Evolutionary conservation across 2,113 vertebrate genomes (phyloP), one percentile per base, ranked within the genome.

Genomic region (Baryphthengus martii): DNA sequence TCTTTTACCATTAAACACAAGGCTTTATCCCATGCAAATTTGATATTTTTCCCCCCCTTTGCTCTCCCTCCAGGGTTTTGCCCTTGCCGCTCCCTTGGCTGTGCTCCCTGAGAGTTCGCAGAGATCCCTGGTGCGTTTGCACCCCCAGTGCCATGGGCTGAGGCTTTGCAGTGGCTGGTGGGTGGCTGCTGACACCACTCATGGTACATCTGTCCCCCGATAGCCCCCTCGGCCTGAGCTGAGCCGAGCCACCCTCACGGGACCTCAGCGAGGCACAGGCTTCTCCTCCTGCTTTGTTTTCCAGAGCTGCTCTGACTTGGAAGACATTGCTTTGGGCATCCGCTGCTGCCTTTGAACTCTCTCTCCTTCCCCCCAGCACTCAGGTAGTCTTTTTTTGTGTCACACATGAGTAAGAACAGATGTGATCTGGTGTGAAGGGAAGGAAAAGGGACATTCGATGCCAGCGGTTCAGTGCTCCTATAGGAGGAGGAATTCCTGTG

Each of bases 381-480:
- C 90, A 95, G 75, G 95, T 86, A 49, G 68, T 6, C 72, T 91
- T 78, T 80, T 91, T 88, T 35, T 70, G 89, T 89, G 89, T 89
- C 85, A 71, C 89, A 42, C 5, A 17, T 62, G 95, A 89, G 73
- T 61, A 72, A 37, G 86, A 93, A 20, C 96, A 95, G 95, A 95
- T 91, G 84, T 90, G 93, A 91, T 78, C 45, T 61, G 52, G 87
- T 50, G 85, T 20, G 86, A 77, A 84, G 87, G 76, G 73, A 89
- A 93, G 73, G 79, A 19, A 35, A 55, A 35, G 82, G 70, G 83
- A 80, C 53, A 31, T 42, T 40, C 0, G 40, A 96, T 72, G 74
- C 72, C 70, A 39, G 78, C 0, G 2, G 65, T 78, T 95, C 62
- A 8, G 62, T 58, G 84, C 84, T 62, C 4, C 0, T 55, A 82